Base-by-base conservation (phyloP, 53 echinoderm and acorn worm species). In the Paracentrotus lividus region DNA sequence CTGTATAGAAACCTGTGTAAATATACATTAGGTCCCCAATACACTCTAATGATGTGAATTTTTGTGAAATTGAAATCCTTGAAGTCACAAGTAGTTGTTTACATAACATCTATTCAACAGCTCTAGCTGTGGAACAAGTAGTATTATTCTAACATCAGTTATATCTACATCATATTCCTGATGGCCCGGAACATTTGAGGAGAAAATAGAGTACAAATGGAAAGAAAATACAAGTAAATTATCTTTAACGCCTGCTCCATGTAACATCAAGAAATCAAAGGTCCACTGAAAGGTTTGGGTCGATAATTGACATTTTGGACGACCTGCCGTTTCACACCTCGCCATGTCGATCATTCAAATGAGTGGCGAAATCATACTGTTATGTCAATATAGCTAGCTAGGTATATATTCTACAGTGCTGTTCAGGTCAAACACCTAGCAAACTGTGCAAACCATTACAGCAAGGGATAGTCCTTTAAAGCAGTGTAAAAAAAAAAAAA, bases 191-290 rank as follows among this genome's bases (percentile, higher is more conserved):
- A 47, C 81, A n/a, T 81, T 47, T 81, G 47, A 20, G 81, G 47
- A 47, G 49, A 81, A 81, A 81, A 81, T n/a, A 81, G 45, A n/a
- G 47, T 26, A 47, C 45, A 81, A 81, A 81, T 81, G 81, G 81
- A 81, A 81, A 81, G 81, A 81, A 81, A 81, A 81, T 81, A 81
- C 45, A 81, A 81, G 81, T 47, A 81, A 81, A 81, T 81, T 45
- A 47, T 81, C 47, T 81, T 81, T 81, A 7, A 44, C 81, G 49
- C 81, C 81, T 81, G 44, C 26, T 45, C 26, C 26, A 81, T 81
- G 81, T 12, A 81, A 81, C 72, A 42, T 81, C 45, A 81, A 81
- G 81, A 81, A 81, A 81, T 81, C 44, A 47, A 43, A 81, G 81
- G 81, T 81, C 81, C 12, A 81, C 26, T 47, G 81, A 44, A 45